Conservation (phyloP, 2,888 invertebrate species). For the Salpingus planirostris region DNA sequence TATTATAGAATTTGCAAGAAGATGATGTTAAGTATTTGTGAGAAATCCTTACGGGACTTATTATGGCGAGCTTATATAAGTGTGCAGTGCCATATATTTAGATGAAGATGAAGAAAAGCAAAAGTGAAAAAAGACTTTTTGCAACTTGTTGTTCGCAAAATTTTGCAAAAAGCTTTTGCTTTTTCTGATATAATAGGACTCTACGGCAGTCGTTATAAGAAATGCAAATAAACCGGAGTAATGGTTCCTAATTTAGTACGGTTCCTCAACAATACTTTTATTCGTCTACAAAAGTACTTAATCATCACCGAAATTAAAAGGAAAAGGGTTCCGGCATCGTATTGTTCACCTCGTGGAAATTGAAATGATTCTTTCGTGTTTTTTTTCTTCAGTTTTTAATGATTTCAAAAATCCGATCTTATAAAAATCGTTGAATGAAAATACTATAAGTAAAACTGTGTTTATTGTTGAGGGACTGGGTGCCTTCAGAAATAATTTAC, state of each 20-base stretch:
- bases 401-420: slow-evolving; percentile 20
- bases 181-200: slow-evolving; percentile 25
- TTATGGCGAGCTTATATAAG: slow-evolving; percentile 34
- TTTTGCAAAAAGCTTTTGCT: slow-evolving; percentile 13
- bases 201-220: slow-evolving; percentile 35
- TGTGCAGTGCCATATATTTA: slow-evolving; percentile 37
- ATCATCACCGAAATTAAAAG: too few species aligned
- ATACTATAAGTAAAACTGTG: too few species aligned
- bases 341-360: too few species aligned
- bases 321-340: too few species aligned
- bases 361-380: slow-evolving; percentile 9
- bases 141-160: too few species aligned
- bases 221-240: slow-evolving; percentile 40
- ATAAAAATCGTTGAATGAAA: slow-evolving; percentile 21
- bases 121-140: neutral
- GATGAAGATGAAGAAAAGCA: too few species aligned
- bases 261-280: slow-evolving; percentile 43
- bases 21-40: slow-evolving; percentile 20
- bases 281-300: too few species aligned
- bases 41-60: slow-evolving; percentile 25
- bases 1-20: slow-evolving; percentile 20
- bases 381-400: neutral
- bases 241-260: slow-evolving; percentile 41
- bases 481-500: slow-evolving; percentile 39
- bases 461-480: slow-evolving; percentile 44